A percentile compares a stretch with the other conserved stretches of the same genome.
Evolutionary conservation across 2,888 invertebrate species (phyloP).

Genomic region (Drosophila kuntzei): DNA sequence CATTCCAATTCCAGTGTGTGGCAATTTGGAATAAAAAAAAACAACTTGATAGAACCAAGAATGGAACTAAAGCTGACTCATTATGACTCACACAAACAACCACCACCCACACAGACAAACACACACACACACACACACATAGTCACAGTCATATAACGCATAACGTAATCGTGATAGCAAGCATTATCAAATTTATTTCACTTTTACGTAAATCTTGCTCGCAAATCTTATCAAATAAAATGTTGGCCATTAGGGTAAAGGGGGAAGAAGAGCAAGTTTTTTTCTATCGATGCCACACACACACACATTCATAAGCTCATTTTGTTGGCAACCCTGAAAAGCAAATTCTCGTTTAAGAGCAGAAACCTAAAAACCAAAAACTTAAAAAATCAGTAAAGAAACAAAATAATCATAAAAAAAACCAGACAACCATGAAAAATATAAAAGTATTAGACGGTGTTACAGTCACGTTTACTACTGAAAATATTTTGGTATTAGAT

Average conservation of each 20-base stretch:
- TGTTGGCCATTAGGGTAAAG: conserved; percentile 4
- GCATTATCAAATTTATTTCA: conserved; percentile 57
- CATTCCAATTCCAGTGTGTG: conserved; percentile 50
- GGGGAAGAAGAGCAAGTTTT: background rate
- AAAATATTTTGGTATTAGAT: background rate
- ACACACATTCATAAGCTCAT: conserved; percentile 4
- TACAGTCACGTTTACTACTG: background rate
- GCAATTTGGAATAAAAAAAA: conserved; percentile 17
- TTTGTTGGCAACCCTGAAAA: conserved; percentile 61
- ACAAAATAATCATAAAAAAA: conserved; percentile 28
- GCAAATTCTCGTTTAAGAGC: conserved; percentile 69
- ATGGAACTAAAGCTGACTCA: conserved; percentile 53
- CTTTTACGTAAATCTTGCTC: conserved; percentile 67
- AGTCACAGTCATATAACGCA: conserved; percentile 6
- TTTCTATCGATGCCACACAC: conserved; percentile 8
- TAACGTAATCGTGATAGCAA: conserved; percentile 45
- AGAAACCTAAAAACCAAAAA: conserved; percentile 15
- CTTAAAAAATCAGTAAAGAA: conserved; percentile 22
- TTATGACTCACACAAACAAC: conserved; percentile 43
- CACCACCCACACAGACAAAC: conserved; percentile 17
- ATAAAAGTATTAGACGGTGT: conserved; percentile 11
- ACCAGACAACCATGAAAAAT: conserved; percentile 52
- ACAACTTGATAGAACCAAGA: conserved; percentile 19
- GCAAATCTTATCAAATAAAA: conserved; percentile 67
- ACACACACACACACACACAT: conserved; percentile 28